These are phyloP conservation scores for Hypotaenidia okinawae DNA, from an alignment of 2,797 vertebrate species.

Conservation along the genomic window DNA sequence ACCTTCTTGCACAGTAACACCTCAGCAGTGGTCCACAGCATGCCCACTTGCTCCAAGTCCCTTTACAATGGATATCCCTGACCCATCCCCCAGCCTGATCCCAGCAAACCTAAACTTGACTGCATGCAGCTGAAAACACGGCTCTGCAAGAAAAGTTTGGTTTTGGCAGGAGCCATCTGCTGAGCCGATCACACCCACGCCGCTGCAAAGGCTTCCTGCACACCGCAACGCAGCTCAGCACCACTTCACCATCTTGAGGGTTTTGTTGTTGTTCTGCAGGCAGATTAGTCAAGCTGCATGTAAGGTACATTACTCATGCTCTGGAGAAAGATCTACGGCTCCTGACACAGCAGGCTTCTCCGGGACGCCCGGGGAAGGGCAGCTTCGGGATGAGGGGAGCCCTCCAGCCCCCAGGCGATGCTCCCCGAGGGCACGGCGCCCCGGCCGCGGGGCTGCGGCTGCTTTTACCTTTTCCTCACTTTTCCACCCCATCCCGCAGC, in stretches of 20 bases:
- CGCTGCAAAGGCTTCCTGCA: neutral
- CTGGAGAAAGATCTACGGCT: neutral
- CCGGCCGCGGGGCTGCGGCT: accelerated
- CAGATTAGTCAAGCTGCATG: neutral
- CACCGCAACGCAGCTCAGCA: accelerated
- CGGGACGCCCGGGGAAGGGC: neutral
- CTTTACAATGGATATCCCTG: neutral
- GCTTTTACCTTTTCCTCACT: neutral
- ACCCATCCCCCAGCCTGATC: neutral
- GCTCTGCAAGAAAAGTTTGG: neutral
- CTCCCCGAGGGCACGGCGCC: neutral
- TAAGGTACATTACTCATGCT: neutral
- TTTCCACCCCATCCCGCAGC: neutral
- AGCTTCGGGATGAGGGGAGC: neutral
- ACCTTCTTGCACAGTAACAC: neutral
- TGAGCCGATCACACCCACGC: neutral
- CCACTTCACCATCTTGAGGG: neutral
- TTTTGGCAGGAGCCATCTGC: neutral
- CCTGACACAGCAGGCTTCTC: neutral
- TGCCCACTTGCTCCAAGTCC: neutral
- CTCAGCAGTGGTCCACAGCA: neutral
- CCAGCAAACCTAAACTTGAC: neutral
- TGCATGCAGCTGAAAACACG: neutral
- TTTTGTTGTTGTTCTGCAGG: neutral
- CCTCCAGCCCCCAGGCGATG: neutral